Conservation (phyloP, 2,888 invertebrate genomes). For the Tryphoninae sp. region DNA sequence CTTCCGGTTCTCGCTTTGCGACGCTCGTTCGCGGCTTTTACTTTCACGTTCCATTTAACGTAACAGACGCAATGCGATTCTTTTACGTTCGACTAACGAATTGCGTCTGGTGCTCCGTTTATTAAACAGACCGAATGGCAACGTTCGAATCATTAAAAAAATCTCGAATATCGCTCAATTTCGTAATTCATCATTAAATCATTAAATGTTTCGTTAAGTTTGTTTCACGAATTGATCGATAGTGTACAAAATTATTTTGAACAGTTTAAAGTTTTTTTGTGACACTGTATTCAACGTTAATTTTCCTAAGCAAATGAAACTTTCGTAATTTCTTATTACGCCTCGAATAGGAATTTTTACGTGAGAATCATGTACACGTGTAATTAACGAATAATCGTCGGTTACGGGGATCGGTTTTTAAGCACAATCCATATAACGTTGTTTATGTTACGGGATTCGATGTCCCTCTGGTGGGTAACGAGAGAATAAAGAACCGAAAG, state of each 20-base stretch:
- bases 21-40: slow-evolving; percentile 66
- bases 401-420: slow-evolving; percentile 65
- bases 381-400: slow-evolving; percentile 70
- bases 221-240: neutral
- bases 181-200: neutral
- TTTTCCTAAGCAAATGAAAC: neutral
- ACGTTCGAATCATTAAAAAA: neutral
- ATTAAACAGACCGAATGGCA: neutral
- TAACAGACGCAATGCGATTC: slow-evolving; percentile 36
- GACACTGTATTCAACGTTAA: no score
- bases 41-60: slow-evolving; percentile 76
- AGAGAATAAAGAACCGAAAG: slow-evolving; percentile 41
- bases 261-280: neutral
- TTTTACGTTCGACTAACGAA: slow-evolving; percentile 28
- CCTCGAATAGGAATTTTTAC: slow-evolving; percentile 25
- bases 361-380: slow-evolving; percentile 55
- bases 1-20: slow-evolving; percentile 66
- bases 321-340: slow-evolving; percentile 24
- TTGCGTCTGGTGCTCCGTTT: slow-evolving; percentile 18
- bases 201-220: no score
- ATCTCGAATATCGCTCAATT: neutral
- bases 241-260: neutral
- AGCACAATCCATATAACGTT: neutral
- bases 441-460: slow-evolving; percentile 44
- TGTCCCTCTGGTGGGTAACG: slow-evolving; percentile 32